Percentiles rank a stretch among this genome's conserved stretches.
Conservation (phyloP, 1,140 invertebrate species). For the Choristoneura fumiferana region DNA sequence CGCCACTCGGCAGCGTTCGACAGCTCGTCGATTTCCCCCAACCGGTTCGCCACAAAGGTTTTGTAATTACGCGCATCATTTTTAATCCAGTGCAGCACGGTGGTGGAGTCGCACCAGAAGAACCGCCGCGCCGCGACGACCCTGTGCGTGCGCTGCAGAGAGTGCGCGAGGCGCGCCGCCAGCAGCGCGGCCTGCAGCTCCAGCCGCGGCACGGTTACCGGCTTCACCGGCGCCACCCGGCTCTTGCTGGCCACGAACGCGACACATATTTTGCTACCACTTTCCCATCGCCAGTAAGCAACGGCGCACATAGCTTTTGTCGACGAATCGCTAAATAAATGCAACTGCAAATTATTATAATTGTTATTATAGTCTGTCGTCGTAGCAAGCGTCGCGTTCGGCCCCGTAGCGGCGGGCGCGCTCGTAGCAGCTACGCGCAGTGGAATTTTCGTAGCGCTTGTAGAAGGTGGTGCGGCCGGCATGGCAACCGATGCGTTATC, state of each 20-base stretch:
- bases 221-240: background rate
- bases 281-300: slow-evolving; percentile 8
- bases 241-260: slow-evolving; percentile 2
- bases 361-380: background rate
- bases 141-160: too few species aligned
- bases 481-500: background rate
- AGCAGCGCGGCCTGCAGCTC: background rate
- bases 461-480: background rate
- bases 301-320: background rate
- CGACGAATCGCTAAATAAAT: slow-evolving; percentile 6
- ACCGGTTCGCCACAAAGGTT: slow-evolving; percentile 31
- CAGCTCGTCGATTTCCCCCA: slow-evolving; percentile 34
- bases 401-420: background rate
- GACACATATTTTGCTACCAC: background rate
- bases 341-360: slow-evolving; percentile 9
- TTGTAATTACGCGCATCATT: background rate
- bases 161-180: background rate
- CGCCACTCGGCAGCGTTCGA: too few species aligned
- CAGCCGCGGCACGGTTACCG: background rate
- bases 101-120: background rate
- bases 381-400: background rate
- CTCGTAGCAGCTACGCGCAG: background rate
- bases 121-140: background rate
- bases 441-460: background rate
- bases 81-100: background rate